Evolutionary conservation across 2,113 vertebrate genomes (phyloP).

Genomic region (Jacana jacana): DNA sequence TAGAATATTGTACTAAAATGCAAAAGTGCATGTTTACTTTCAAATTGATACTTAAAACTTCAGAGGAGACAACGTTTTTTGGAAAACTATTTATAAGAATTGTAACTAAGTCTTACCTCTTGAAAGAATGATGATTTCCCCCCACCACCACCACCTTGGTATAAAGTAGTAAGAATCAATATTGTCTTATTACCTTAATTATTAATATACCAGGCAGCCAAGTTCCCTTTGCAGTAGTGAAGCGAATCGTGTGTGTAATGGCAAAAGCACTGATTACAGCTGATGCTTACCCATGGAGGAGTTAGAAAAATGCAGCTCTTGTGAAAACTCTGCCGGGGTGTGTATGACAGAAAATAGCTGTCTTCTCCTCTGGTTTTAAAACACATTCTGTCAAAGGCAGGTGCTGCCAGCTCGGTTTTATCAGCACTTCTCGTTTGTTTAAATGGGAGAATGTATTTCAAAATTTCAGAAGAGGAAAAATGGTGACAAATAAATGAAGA

Average conservation of each 20-base stretch:
- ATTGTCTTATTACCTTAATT: conserved; percentile 34
- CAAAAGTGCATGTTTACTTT: not conserved
- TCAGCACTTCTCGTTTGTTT: not conserved
- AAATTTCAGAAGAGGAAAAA: not conserved
- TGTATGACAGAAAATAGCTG: not conserved
- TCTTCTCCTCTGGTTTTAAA: not conserved
- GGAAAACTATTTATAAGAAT: not conserved
- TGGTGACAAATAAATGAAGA: not conserved
- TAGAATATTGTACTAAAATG: not conserved
- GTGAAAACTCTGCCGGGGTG: not conserved
- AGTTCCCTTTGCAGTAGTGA: not conserved
- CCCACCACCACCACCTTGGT: not conserved
- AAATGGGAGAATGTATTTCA: not conserved
- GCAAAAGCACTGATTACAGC: not conserved
- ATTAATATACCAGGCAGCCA: conserved; percentile 27
- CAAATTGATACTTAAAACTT: not conserved
- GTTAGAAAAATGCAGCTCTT: not conserved
- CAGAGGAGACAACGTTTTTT: not conserved
- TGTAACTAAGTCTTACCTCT: not conserved
- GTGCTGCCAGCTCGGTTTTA: not conserved
- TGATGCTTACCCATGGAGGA: not conserved
- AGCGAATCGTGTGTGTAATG: not conserved
- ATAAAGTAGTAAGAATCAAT: not conserved
- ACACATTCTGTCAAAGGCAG: not conserved
- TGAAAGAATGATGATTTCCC: not conserved